Evolutionary conservation across 1,140 invertebrate species (phyloP).

Genomic region (Limonius californicus): DNA sequence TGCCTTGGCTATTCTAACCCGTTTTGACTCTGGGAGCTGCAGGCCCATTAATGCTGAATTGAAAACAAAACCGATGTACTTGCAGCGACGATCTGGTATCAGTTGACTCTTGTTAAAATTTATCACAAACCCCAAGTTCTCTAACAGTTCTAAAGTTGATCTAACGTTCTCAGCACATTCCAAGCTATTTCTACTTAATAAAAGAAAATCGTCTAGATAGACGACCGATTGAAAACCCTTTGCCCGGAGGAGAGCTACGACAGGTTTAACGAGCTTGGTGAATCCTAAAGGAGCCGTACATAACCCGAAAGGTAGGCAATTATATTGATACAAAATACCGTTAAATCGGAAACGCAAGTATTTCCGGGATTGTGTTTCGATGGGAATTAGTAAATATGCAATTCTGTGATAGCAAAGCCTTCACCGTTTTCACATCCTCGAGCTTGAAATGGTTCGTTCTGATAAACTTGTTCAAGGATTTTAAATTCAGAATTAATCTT

Average conservation of each 20-base stretch:
- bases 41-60: background rate
- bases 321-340: constrained; percentile 6
- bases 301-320: constrained; percentile 19
- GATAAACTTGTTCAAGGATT: no score
- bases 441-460: no score
- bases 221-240: background rate
- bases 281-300: constrained; percentile 2
- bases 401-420: no score
- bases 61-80: background rate
- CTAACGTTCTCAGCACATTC: background rate
- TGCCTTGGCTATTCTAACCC: no score
- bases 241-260: background rate
- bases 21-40: background rate
- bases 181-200: background rate
- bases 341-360: no score
- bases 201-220: background rate
- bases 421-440: no score
- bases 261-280: constrained; percentile 19
- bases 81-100: background rate
- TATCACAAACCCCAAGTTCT: background rate
- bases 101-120: background rate
- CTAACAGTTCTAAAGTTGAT: background rate
- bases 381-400: no score
- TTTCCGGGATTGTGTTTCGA: no score
- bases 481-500: no score